Conservation (phyloP, 2,113 vertebrate genomes). For the Pterophyllum scalare region DNA sequence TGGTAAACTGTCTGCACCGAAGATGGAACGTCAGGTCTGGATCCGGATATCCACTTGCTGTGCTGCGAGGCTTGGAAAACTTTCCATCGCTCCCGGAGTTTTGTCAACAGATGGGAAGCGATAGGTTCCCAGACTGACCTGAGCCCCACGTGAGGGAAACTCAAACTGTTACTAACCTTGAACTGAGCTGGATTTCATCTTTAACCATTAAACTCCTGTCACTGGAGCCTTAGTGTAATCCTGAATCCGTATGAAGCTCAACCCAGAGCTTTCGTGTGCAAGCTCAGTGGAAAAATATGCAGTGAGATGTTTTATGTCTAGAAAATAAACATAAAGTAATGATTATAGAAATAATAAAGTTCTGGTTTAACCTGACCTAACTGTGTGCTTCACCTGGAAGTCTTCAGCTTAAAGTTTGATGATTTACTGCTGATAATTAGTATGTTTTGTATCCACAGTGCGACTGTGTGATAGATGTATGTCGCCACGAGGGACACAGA, state of each 20-base stretch:
- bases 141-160: accelerated
- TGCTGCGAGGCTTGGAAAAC: background rate
- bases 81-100: background rate
- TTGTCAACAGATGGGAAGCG: background rate
- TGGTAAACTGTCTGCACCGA: background rate
- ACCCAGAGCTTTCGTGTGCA: background rate
- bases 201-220: accelerated
- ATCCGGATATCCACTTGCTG: background rate
- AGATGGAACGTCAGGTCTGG: background rate
- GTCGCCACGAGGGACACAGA: no score
- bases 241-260: background rate
- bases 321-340: accelerated
- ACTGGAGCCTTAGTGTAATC: no score
- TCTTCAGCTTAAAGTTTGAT: background rate
- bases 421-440: background rate
- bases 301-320: background rate
- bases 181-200: no score
- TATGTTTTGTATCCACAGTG: background rate
- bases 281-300: background rate
- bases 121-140: background rate
- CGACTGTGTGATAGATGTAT: no score
- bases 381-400: background rate
- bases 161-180: background rate
- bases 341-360: no score
- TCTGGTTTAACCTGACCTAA: no score